Evolutionary conservation across 2,113 vertebrate genomes (phyloP).

Genomic region (Chunga burmeisteri): DNA sequence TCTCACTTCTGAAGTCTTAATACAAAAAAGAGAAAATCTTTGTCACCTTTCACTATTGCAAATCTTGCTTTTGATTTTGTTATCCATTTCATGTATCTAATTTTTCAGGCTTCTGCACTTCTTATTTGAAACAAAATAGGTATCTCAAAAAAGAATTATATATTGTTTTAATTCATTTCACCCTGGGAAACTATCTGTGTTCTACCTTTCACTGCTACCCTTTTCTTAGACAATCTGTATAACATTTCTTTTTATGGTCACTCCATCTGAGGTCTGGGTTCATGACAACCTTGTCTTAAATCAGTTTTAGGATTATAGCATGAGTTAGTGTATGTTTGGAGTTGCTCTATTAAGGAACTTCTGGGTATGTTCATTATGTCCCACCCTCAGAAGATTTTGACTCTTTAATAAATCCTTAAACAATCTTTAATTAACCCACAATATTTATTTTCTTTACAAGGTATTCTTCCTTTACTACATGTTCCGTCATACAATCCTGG

Average conservation of each 20-base stretch:
- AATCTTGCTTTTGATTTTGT: background rate
- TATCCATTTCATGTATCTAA: accelerated
- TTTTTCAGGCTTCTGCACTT: background rate
- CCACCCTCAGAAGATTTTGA: background rate
- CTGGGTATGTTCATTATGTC: background rate
- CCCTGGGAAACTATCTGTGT: background rate
- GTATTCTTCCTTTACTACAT: background rate
- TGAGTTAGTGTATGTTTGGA: background rate
- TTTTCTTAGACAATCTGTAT: background rate
- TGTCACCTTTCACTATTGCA: background rate
- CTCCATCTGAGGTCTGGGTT: background rate
- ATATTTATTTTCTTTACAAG: background rate
- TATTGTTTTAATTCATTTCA: background rate
- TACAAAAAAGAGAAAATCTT: background rate
- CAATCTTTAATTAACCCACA: background rate
- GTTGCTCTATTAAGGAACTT: background rate
- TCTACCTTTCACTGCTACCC: background rate
- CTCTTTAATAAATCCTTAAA: background rate
- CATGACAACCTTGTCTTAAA: background rate
- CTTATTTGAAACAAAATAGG: background rate
- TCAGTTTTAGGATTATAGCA: background rate
- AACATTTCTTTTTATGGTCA: background rate
- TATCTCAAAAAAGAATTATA: background rate
- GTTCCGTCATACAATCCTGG: background rate
- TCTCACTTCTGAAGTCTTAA: background rate